Conservation (phyloP, 2,888 invertebrate species). For the Gibbula magus region DNA sequence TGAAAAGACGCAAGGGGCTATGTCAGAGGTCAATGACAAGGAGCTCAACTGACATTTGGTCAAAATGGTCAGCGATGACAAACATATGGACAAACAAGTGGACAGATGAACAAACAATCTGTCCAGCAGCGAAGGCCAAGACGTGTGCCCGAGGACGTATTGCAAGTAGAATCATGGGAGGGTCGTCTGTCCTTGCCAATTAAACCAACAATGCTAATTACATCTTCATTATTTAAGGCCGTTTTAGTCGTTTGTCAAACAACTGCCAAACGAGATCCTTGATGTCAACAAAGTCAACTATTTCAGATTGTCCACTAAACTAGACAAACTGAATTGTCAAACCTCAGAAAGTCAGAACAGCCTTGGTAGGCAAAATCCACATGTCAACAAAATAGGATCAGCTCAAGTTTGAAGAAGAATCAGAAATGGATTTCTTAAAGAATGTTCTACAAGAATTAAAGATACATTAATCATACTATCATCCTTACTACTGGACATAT, state of each 20-base stretch:
- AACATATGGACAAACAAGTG: neutral
- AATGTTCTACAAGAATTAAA: too few relatives aligned
- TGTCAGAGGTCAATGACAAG: neutral
- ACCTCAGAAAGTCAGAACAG: too few relatives aligned
- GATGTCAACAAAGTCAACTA: too few relatives aligned
- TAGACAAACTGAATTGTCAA: too few relatives aligned
- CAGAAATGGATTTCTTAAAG: too few relatives aligned
- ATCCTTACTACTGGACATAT: too few relatives aligned
- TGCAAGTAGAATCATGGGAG: neutral
- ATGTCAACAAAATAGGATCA: too few relatives aligned
- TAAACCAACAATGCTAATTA: neutral
- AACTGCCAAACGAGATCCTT: neutral
- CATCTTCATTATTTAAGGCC: neutral
- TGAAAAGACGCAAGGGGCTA: neutral
- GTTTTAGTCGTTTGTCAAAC: neutral
- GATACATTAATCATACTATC: too few relatives aligned
- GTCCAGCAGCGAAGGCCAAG: neutral
- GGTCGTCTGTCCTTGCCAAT: neutral
- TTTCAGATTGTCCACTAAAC: too few relatives aligned
- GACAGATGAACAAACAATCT: neutral
- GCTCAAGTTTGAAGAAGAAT: too few relatives aligned
- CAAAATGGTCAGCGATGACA: neutral
- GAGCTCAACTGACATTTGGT: neutral
- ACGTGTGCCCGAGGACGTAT: neutral
- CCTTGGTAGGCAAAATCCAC: too few relatives aligned